phyloP scores from a whole-genome alignment of 64 coral and sea anemone species.

The Montipora cactus region DNA sequence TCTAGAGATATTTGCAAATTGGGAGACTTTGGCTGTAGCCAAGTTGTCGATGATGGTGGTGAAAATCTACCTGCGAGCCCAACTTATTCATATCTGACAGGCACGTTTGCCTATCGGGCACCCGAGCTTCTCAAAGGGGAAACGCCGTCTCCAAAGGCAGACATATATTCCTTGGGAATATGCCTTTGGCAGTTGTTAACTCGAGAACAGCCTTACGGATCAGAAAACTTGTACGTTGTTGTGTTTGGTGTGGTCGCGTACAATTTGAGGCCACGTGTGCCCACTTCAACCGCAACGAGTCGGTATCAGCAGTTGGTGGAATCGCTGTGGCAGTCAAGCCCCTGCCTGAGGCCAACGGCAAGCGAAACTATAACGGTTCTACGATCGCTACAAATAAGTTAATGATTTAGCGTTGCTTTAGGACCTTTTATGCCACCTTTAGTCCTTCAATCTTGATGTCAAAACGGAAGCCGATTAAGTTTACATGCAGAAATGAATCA shows the following conservation, averaged over 20 bases:
- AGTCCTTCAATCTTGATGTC: slow-evolving; percentile 51
- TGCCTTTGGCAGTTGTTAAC: slow-evolving; percentile 91
- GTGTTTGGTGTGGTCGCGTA: slow-evolving; percentile 96
- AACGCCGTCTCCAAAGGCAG: slow-evolving; percentile 82
- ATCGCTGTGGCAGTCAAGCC: slow-evolving; percentile 75
- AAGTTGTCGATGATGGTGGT: slow-evolving; percentile 79
- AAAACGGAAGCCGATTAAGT: slow-evolving; percentile 69
- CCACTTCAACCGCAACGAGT: slow-evolving; percentile 26
- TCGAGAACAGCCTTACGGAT: slow-evolving; percentile 85
- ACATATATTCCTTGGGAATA: slow-evolving; percentile 94
- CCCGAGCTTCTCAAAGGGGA: slow-evolving; percentile 95
- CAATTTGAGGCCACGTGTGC: slow-evolving; percentile 92
- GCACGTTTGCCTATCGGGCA: slow-evolving; percentile 95
- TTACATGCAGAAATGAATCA: slow-evolving; percentile 56
- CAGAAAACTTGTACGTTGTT: slow-evolving; percentile 92
- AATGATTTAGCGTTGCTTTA: neutral
- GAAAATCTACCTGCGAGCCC: slow-evolving; percentile 95
- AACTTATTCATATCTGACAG: slow-evolving; percentile 92
- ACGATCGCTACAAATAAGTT: slow-evolving; percentile 55
- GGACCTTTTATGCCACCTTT: neutral
- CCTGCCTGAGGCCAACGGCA: slow-evolving; percentile 66
- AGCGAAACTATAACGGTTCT: slow-evolving; percentile 62
- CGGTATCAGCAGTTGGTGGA: slow-evolving; percentile 86
- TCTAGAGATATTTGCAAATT: slow-evolving; percentile 91
- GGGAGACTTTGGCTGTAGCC: slow-evolving; percentile 96